Evolutionary conservation across 2,888 invertebrate genomes (phyloP).

Genomic region (Malthinus flaveolus): DNA sequence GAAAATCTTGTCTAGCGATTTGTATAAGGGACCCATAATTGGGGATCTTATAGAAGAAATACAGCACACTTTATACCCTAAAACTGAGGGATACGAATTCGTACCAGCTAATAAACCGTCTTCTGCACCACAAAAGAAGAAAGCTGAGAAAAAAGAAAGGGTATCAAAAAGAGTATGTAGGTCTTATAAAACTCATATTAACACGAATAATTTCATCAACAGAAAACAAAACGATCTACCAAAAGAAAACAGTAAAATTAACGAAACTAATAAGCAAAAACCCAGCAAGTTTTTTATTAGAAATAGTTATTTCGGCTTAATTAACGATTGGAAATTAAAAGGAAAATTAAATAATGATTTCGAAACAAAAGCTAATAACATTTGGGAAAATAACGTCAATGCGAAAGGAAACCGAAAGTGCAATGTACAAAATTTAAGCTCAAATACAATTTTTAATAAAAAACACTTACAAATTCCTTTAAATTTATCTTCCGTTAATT

Average conservation of each 20-base stretch:
- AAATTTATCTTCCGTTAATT: constrained; percentile 19
- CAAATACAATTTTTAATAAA: constrained; percentile 14
- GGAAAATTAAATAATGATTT: constrained; percentile 31
- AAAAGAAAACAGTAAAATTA: constrained; percentile 42
- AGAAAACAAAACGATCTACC: constrained; percentile 44
- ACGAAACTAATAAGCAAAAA: constrained; percentile 27
- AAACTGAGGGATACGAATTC: constrained; percentile 42
- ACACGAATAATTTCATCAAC: constrained; percentile 45
- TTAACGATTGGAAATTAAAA: constrained; percentile 37
- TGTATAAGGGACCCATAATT: constrained; percentile 68
- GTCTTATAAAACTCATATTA: constrained; percentile 39
- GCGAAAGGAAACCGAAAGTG: constrained; percentile 46
- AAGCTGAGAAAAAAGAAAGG: constrained; percentile 40
- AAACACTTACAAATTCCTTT: constrained; percentile 9
- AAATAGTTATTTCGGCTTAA: constrained; percentile 37
- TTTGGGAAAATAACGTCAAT: constrained; percentile 63
- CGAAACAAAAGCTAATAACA: constrained; percentile 25
- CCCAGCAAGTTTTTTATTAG: constrained; percentile 18
- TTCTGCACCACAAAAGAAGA: constrained; percentile 22
- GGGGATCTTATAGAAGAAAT: constrained; percentile 70
- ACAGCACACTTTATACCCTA: constrained; percentile 54
- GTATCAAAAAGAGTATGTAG: constrained; percentile 40
- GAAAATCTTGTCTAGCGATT: constrained; percentile 49
- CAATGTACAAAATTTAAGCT: constrained; percentile 12
- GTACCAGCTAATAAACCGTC: constrained; percentile 13